These are phyloP conservation scores for Hoplias malabaricus DNA, from an alignment of 2,113 vertebrate genomes.

Conservation along the genomic window DNA sequence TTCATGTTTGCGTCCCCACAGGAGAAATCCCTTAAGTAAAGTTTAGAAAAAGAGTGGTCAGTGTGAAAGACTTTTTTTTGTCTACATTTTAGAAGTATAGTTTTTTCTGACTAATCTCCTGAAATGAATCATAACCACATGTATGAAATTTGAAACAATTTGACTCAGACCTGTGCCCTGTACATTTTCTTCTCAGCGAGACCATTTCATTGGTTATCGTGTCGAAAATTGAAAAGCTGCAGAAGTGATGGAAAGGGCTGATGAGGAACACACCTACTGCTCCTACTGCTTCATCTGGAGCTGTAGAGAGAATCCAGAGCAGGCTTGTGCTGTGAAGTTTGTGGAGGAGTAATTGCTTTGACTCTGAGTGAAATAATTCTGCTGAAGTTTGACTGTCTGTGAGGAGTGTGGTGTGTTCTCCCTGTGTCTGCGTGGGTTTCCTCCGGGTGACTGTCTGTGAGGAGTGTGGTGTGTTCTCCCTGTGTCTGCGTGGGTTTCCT, in stretches of 20 bases:
- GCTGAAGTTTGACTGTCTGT: conserved; percentile 16
- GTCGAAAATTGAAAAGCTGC: conserved; percentile 6
- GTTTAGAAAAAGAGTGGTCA: no score
- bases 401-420: no score
- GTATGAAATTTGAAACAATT: background rate
- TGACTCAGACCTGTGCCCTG: background rate
- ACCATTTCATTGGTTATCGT: conserved; percentile 4
- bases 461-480: no score
- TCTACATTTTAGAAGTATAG: background rate
- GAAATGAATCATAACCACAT: background rate
- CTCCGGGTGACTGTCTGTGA: no score
- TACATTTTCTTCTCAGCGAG: background rate
- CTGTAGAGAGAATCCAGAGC: conserved; percentile 7
- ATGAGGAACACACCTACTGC: background rate
- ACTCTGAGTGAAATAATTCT: conserved; percentile 33
- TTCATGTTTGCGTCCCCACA: no score
- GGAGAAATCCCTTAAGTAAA: no score
- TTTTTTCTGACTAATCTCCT: background rate
- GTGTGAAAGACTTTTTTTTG: background rate
- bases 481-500: no score
- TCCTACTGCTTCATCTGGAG: background rate
- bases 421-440: no score
- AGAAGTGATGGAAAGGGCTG: conserved; percentile 6
- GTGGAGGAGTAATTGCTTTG: conserved; percentile 31
- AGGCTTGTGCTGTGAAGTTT: background rate